Evolutionary conservation across 2,888 invertebrate species (phyloP).

Genomic region (Gandaritis pyraliata): DNA sequence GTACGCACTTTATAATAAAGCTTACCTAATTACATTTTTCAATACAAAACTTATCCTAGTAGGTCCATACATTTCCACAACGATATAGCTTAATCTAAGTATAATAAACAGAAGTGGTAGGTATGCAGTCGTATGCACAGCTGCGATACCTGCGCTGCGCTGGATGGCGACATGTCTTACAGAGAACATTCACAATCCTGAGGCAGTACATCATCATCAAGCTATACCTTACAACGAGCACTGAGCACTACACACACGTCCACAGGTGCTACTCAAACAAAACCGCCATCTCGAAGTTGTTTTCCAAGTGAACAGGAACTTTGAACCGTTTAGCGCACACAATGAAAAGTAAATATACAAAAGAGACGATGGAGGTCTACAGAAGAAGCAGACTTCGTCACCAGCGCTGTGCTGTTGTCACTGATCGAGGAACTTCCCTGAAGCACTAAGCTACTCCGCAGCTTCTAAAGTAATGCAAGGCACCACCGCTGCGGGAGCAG

Average conservation of each 20-base stretch:
- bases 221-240: no score
- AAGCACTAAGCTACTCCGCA: not conserved
- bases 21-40: slow-evolving; percentile 20
- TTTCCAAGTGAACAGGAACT: no score
- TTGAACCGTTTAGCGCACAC: no score
- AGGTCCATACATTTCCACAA: slow-evolving; percentile 16
- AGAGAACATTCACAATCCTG: not conserved
- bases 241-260: no score
- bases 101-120: not conserved
- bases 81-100: slow-evolving; percentile 16
- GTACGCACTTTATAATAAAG: not conserved
- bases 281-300: no score
- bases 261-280: no score
- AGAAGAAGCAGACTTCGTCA: not conserved
- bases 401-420: not conserved
- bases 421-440: not conserved
- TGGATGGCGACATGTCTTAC: not conserved
- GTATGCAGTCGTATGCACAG: slow-evolving; percentile 2
- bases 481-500: not conserved
- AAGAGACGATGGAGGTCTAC: no score
- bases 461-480: slow-evolving; percentile 7
- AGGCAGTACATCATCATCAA: not conserved
- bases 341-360: no score
- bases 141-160: not conserved
- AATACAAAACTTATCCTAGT: slow-evolving; percentile 22